These are phyloP conservation scores for Subacronicta megacephala DNA, from an alignment of 2,888 invertebrate species.

Conservation along the genomic window DNA sequence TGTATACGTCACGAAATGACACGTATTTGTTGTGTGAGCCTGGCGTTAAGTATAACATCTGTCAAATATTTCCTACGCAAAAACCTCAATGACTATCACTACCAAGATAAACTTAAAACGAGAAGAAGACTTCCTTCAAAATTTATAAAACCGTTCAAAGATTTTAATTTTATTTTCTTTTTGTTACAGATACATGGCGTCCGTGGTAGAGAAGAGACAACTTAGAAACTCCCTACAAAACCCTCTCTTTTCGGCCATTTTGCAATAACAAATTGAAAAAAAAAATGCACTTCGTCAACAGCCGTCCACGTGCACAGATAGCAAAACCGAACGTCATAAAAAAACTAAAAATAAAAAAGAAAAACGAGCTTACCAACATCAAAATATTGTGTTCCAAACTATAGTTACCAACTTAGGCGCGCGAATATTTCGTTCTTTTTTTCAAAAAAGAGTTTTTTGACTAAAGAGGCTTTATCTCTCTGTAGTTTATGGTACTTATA, in stretches of 20 bases:
- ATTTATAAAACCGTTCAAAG: too few relatives aligned
- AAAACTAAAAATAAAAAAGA: conserved; percentile 78
- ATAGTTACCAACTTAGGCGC: conserved; percentile 51
- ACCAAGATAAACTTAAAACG: too few relatives aligned
- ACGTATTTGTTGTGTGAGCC: too few relatives aligned
- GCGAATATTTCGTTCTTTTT: conserved; percentile 35
- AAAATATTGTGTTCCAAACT: conserved; percentile 72
- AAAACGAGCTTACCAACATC: conserved; percentile 80
- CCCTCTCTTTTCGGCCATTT: conserved; percentile 55
- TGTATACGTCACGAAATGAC: too few relatives aligned
- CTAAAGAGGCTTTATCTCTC: conserved; percentile 66
- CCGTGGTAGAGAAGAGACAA: conserved; percentile 59
- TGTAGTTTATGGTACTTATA: conserved; percentile 61
- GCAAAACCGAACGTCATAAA: conserved; percentile 66
- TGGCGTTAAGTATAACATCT: too few relatives aligned
- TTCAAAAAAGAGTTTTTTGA: conserved; percentile 51
- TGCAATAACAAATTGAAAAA: conserved; percentile 58
- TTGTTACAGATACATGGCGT: conserved; percentile 80
- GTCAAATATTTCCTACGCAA: too few relatives aligned
- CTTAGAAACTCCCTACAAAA: conserved; percentile 44
- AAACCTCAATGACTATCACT: too few relatives aligned
- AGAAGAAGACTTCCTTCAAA: too few relatives aligned
- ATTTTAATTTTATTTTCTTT: conserved; percentile 13
- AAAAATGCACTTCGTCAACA: conserved; percentile 77
- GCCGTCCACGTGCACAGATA: conserved; percentile 72